Conservation (phyloP, 2,888 invertebrate species). For the Melanotus villosus region DNA sequence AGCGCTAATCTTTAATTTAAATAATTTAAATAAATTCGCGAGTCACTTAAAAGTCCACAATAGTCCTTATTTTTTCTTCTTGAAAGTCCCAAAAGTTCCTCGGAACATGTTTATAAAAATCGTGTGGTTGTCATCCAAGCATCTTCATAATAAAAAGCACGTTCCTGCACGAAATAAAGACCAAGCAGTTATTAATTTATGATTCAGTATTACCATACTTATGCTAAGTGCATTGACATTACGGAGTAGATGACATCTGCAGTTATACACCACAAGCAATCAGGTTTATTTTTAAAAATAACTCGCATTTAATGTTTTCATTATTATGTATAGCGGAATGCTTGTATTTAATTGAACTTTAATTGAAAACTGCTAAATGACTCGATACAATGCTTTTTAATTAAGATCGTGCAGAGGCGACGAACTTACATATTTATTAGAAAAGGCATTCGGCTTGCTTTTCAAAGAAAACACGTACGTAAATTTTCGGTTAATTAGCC, state of each 20-base stretch:
- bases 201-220: slow-evolving; percentile 45
- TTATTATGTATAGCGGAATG: background rate
- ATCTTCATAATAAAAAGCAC: slow-evolving; percentile 44
- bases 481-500: too few species aligned
- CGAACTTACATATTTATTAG: too few species aligned
- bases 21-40: too few species aligned
- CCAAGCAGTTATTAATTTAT: slow-evolving; percentile 46
- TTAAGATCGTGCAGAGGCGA: background rate
- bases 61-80: slow-evolving; percentile 62
- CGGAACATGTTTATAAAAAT: slow-evolving; percentile 60
- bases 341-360: background rate
- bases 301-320: background rate
- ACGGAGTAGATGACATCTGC: slow-evolving; percentile 55
- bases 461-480: too few species aligned
- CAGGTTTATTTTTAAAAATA: slow-evolving; percentile 22
- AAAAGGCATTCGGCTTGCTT: too few species aligned
- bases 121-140: slow-evolving; percentile 35
- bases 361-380: background rate
- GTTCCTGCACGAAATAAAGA: slow-evolving; percentile 44
- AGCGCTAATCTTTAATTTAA: too few species aligned
- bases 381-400: background rate
- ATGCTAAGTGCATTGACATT: slow-evolving; percentile 57
- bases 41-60: slow-evolving; percentile 18
- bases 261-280: slow-evolving; percentile 33
- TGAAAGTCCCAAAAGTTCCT: slow-evolving; percentile 62